Conservation (phyloP, 2,113 vertebrate genomes). For the Chrysochloris asiatica region DNA sequence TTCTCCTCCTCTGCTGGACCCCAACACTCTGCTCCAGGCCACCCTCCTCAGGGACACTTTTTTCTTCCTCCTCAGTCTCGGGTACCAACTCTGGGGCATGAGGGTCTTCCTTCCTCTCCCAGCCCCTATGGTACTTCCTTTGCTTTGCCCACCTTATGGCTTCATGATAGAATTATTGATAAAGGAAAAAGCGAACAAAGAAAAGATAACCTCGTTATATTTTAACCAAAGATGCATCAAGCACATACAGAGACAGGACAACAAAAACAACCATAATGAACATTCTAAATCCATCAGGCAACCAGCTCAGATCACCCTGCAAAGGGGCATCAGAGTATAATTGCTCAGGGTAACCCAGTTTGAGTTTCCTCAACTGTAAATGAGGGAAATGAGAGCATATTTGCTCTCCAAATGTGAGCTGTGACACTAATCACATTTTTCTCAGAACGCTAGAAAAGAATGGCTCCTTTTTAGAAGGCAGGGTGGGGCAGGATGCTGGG, state of each 20-base stretch:
- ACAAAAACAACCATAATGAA: neutral
- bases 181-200: neutral
- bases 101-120: too few species aligned
- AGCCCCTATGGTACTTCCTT: neutral
- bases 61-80: neutral
- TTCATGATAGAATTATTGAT: neutral
- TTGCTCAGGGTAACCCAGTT: neutral
- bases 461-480: neutral
- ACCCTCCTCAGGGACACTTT: neutral
- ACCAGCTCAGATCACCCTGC: too few species aligned
- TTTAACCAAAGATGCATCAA: neutral
- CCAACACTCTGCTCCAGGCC: too few species aligned
- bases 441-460: neutral
- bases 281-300: neutral
- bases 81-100: neutral
- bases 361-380: neutral
- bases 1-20: neutral
- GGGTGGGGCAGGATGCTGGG: neutral
- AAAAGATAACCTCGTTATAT: neutral
- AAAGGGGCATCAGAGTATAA: rapidly evolving
- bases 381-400: too few species aligned
- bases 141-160: neutral
- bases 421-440: rapidly evolving
- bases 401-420: rapidly evolving
- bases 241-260: neutral